Evolutionary conservation across 1,140 invertebrate species (phyloP).

Genomic region (Rhyacophila brunnea): DNA sequence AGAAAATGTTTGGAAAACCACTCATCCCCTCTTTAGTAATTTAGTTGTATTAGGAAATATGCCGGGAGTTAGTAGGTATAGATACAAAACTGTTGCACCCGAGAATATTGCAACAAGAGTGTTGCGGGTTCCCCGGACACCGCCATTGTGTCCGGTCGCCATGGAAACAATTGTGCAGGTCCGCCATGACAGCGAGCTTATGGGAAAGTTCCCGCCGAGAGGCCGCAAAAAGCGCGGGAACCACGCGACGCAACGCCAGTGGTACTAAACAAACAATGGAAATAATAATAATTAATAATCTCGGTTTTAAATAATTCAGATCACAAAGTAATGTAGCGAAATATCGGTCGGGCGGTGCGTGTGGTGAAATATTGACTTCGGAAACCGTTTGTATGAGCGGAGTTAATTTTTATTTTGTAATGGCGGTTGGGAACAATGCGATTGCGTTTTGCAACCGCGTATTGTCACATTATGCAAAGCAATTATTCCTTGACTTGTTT

Average conservation of each 20-base stretch:
- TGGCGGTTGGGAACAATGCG: constrained; percentile 16
- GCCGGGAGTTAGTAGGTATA: too few relatives aligned
- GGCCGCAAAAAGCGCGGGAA: constrained; percentile 52
- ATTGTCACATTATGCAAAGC: constrained; percentile 7
- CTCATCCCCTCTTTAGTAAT: too few relatives aligned
- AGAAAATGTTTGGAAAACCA: too few relatives aligned
- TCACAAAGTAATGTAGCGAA: neutral
- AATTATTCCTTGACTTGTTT: constrained; percentile 8
- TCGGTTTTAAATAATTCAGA: constrained; percentile 38
- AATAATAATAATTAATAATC: constrained; percentile 39
- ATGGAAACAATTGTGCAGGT: constrained; percentile 39
- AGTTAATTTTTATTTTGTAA: constrained; percentile 18
- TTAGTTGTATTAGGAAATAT: too few relatives aligned
- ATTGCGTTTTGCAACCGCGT: constrained; percentile 5
- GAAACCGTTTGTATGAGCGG: constrained; percentile 9
- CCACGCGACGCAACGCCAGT: constrained; percentile 23
- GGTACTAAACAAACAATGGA: constrained; percentile 42
- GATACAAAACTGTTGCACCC: neutral
- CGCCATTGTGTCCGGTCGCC: constrained; percentile 6
- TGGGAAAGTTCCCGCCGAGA: constrained; percentile 54
- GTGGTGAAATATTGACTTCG: constrained; percentile 12
- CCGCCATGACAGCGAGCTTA: constrained; percentile 45
- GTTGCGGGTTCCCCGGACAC: neutral
- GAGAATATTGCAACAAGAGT: neutral
- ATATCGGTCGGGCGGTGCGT: constrained; percentile 3